Evolutionary conservation across 1,140 invertebrate species (phyloP), one percentile per base, ranked within the genome.

Genomic region (Lasioglossum baleicum): DNA sequence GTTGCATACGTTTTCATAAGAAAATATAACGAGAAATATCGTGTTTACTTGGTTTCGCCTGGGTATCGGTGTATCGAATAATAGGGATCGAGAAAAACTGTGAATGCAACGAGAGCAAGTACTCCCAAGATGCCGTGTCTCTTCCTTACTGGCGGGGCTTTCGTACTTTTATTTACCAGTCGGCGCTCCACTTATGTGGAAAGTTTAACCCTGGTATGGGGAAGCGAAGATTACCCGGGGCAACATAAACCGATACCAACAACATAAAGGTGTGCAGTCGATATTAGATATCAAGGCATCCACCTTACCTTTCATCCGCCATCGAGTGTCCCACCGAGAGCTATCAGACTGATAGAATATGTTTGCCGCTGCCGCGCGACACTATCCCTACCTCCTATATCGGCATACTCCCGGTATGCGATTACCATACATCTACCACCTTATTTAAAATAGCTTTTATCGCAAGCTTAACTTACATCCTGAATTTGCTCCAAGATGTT

Each of bases 261-360:
- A 70, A 80, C 82, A 86, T 88, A 86, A 87, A 88, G 77, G 84
- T 84, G 81, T 72, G 69, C 71, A 75, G 56, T 75, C 64, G 76
- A 84, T 89, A 89, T 90, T 89, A 88, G 83, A 89, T 89, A 90
- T 85, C 88, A 84, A 87, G 84, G 82, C 77, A 82, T 84, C 84
- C 83, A 66, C 70, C 67, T 70, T 83, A 72, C 66, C 83, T 84
- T 83, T 68, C 85, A 75, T 61, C 42, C 83, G 64, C 83, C 83
- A 69, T 85, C 68, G 85, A 88, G 85, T 86, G 76, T 87, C 84
- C 89, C 90, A 66, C 71, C 63, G 89, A 90, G 88, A 88, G 88
- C 87, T 89, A 91, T 91, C 86, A 88, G 84, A 89, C 89, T 87
- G 88, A 89, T 90, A 91, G 87, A 90, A 90, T 89, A 90, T 87